phyloP scores from a whole-genome alignment of 2,888 invertebrate genomes.

The Syritta pipiens region DNA sequence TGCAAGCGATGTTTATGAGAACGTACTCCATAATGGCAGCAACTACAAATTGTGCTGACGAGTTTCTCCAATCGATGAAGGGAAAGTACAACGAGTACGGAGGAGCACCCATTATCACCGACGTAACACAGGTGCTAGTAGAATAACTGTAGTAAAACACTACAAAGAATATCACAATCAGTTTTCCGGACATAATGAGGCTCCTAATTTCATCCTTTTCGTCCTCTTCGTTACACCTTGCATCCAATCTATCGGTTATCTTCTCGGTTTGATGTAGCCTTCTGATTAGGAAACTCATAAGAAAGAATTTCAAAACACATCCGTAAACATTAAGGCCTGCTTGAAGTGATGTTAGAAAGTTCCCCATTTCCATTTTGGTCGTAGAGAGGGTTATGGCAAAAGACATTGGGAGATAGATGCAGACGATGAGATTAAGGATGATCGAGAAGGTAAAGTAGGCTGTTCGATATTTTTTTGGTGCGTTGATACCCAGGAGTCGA shows the following conservation, averaged over 20 bases:
- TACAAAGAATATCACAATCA: not conserved
- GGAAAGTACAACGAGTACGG: conserved; percentile 68
- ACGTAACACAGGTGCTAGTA: conserved; percentile 54
- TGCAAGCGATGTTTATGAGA: conserved; percentile 34
- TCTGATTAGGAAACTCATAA: conserved; percentile 40
- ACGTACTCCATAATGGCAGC: conserved; percentile 56
- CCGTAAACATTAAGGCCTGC: conserved; percentile 70
- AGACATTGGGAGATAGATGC: conserved; percentile 69
- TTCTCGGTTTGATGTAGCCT: conserved; percentile 49
- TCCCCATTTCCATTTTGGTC: conserved; percentile 37
- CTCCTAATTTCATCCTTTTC: conserved; percentile 37
- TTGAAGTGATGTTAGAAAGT: conserved; percentile 72
- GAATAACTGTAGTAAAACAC: conserved; percentile 47
- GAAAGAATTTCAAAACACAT: conserved; percentile 66
- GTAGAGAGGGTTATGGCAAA: conserved; percentile 66
- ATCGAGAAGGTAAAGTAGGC: conserved; percentile 48
- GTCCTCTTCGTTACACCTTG: conserved; percentile 37
- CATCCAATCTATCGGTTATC: conserved; percentile 68
- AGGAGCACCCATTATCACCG: conserved; percentile 52
- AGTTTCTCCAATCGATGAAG: conserved; percentile 64
- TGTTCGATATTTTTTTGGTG: not conserved
- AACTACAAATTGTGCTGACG: conserved; percentile 61
- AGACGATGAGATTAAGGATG: conserved; percentile 13
- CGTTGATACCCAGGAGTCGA: conserved; percentile 44
- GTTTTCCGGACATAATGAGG: conserved; percentile 3